These are phyloP conservation scores for Gavia stellata DNA, from an alignment of 2,113 vertebrate species.

Conservation along the genomic window DNA sequence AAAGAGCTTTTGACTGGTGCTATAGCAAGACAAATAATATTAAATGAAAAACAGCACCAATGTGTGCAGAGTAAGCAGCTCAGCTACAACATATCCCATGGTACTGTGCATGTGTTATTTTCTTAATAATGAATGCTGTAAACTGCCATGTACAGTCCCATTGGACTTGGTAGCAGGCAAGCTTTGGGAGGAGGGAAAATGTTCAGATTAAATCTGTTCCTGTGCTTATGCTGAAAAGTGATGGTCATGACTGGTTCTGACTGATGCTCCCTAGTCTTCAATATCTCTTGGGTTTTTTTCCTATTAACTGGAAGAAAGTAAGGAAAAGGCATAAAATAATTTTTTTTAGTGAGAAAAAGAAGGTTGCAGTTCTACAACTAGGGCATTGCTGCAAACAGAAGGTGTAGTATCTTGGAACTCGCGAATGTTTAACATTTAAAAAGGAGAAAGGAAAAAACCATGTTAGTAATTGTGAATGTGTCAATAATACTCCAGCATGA, in stretches of 20 bases:
- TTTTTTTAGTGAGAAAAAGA: not conserved
- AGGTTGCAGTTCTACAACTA: not conserved
- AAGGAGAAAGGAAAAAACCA: not conserved
- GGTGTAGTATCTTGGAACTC: not conserved
- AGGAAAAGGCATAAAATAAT: not conserved
- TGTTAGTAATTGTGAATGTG: not conserved
- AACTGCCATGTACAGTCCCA: not conserved
- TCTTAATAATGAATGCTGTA: not conserved
- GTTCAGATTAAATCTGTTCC: not conserved
- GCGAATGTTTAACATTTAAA: not conserved
- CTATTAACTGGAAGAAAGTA: not conserved
- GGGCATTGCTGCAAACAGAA: not conserved
- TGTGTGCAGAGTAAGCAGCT: not conserved
- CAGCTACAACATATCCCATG: accelerated
- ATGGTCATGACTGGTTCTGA: not conserved
- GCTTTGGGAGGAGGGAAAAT: not conserved
- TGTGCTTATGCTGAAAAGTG: not conserved
- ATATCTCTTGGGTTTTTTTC: not conserved
- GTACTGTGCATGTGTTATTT: not conserved
- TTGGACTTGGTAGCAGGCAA: not conserved
- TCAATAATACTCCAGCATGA: not conserved
- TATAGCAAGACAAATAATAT: not conserved
- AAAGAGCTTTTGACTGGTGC: not conserved
- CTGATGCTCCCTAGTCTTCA: not conserved
- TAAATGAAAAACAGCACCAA: not conserved